phyloP scores from a whole-genome alignment of 2,888 invertebrate species.

The Volucella inanis region DNA sequence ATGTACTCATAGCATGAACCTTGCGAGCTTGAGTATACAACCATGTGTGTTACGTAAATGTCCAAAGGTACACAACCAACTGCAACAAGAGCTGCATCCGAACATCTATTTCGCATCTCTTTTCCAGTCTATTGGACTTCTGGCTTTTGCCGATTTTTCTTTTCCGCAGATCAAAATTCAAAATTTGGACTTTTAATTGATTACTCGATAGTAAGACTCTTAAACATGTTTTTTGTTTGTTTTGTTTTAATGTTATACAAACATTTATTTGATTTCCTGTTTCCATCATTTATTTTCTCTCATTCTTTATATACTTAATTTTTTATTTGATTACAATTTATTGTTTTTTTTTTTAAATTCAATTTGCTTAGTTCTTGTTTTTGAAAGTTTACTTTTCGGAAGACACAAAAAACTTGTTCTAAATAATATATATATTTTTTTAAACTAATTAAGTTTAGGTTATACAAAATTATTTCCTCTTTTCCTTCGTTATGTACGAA shows the following conservation, averaged over 20 bases:
- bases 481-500: slow-evolving; percentile 1
- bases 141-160: too few species aligned
- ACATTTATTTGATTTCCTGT: slow-evolving; percentile 69
- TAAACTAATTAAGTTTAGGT: slow-evolving; percentile 36
- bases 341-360: neutral
- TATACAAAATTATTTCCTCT: slow-evolving; percentile 40
- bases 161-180: too few species aligned
- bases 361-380: slow-evolving; percentile 31
- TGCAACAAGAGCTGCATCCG: too few species aligned
- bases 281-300: slow-evolving; percentile 42
- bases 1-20: too few species aligned
- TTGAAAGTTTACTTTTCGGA: slow-evolving; percentile 65
- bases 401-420: slow-evolving; percentile 65
- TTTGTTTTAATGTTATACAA: slow-evolving; percentile 55
- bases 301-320: slow-evolving; percentile 10
- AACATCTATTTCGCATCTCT: too few species aligned
- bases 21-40: too few species aligned
- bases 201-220: neutral
- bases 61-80: too few species aligned
- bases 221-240: neutral
- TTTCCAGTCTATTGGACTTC: too few species aligned
- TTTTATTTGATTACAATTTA: slow-evolving; percentile 2
- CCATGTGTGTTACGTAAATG: too few species aligned
- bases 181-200: neutral
- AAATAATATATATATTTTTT: neutral